Conservation (phyloP, 2,113 vertebrate species). For the Chaetura pelagica region DNA sequence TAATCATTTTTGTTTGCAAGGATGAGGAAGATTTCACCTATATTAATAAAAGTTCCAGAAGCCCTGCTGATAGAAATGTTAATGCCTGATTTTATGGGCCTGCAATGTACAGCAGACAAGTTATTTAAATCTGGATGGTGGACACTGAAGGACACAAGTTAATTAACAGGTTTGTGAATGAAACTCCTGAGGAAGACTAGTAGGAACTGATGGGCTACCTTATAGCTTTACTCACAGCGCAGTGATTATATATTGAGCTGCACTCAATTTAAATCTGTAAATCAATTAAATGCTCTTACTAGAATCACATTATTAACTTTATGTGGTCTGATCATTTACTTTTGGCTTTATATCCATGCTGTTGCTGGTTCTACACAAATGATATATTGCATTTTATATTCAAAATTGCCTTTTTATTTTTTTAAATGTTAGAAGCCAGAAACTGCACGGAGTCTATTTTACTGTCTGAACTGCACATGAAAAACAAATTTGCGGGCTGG, state of each 20-base stretch:
- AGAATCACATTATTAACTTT: slow-evolving; percentile 54
- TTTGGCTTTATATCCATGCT: slow-evolving; percentile 20
- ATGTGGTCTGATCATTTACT: not conserved
- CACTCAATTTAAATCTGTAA: not conserved
- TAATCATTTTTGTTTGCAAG: slow-evolving; percentile 67
- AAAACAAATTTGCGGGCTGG: not conserved
- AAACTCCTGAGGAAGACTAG: slow-evolving; percentile 8
- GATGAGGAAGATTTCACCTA: slow-evolving; percentile 62
- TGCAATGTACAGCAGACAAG: slow-evolving; percentile 56
- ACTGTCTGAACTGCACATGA: not conserved
- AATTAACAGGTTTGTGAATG: slow-evolving; percentile 71
- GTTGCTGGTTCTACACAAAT: not conserved
- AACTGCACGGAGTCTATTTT: not conserved
- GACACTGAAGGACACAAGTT: slow-evolving; percentile 50
- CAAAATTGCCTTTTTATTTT: not conserved
- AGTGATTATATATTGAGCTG: slow-evolving; percentile 23
- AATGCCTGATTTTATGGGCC: slow-evolving; percentile 54
- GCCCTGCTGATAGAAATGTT: slow-evolving; percentile 67
- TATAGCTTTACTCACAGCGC: not conserved
- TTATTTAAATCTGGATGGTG: slow-evolving; percentile 30
- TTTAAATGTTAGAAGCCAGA: not conserved
- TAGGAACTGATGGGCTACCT: not conserved
- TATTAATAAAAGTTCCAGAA: slow-evolving; percentile 68
- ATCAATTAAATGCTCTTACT: slow-evolving; percentile 60
- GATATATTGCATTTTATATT: not conserved